phyloP scores from a whole-genome alignment of 2,797 vertebrate genomes.

The Arremon brunneinucha region DNA sequence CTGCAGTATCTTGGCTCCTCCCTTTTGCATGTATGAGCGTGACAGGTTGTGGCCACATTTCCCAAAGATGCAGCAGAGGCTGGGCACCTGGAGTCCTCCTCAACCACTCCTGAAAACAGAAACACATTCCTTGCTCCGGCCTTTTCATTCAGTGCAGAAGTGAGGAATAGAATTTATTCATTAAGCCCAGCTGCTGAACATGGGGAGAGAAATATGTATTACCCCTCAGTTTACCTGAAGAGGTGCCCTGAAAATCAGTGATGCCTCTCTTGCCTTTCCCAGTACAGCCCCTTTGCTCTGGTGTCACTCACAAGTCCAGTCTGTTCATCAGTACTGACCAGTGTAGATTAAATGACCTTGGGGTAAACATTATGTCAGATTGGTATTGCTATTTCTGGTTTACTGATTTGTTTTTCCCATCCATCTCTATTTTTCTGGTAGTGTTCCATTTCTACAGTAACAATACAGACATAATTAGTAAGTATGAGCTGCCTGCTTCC shows the following conservation, averaged over 20 bases:
- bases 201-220: background rate
- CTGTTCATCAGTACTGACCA: background rate
- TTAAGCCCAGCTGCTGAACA: background rate
- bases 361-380: background rate
- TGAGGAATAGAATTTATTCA: background rate
- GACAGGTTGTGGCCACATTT: background rate
- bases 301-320: fast-evolving
- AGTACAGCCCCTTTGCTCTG: background rate
- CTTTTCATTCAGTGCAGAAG: background rate
- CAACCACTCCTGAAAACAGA: background rate
- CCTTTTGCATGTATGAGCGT: background rate
- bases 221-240: background rate
- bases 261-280: background rate
- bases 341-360: background rate
- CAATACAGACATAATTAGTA: background rate
- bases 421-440: background rate
- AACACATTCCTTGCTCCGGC: background rate
- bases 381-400: background rate
- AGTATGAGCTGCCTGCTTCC: background rate
- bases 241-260: background rate
- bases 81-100: background rate
- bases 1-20: background rate
- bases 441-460: background rate
- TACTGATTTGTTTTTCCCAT: background rate
- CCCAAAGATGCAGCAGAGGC: background rate